Percentiles rank a stretch among this genome's conserved stretches.
phyloP scores from a whole-genome alignment of 1,140 invertebrate species.

The Neuroterus valhalla region DNA sequence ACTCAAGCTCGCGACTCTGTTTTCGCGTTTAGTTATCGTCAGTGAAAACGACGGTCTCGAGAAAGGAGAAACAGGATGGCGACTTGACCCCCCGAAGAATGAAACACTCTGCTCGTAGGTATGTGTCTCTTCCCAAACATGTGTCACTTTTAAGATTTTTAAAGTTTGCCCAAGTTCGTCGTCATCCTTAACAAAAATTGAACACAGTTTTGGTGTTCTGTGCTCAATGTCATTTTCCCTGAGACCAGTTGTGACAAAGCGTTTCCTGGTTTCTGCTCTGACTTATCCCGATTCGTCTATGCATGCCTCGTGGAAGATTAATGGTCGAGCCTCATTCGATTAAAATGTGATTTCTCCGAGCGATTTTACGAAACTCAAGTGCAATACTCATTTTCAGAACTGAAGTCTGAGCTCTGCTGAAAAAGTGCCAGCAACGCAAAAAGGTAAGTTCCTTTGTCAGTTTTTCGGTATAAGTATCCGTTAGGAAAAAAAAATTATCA shows the following conservation, averaged over 20 bases:
- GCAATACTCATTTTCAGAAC: conserved; percentile 1
- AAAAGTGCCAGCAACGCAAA: conserved; percentile 7
- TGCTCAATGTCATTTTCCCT: background rate
- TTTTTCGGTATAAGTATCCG: conserved; percentile 10
- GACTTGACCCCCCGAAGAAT: conserved; percentile 69
- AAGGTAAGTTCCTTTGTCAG: conserved; percentile 28
- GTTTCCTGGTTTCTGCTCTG: conserved; percentile 37
- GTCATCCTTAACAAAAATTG: conserved; percentile 32
- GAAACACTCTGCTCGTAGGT: conserved; percentile 66
- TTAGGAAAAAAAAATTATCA: conserved; percentile 3
- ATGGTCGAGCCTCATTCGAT: background rate
- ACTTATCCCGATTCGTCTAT: conserved; percentile 32
- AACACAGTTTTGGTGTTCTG: background rate
- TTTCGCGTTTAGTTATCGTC: conserved; percentile 34
- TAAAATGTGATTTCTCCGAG: conserved; percentile 7
- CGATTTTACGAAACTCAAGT: background rate
- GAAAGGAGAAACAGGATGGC: conserved; percentile 60
- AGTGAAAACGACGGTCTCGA: conserved; percentile 32
- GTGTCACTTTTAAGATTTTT: conserved; percentile 19
- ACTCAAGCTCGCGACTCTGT: background rate
- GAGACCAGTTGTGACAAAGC: background rate
- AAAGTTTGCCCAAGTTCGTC: conserved; percentile 17
- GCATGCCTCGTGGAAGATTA: conserved; percentile 21
- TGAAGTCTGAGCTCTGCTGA: conserved; percentile 11
- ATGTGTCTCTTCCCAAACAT: conserved; percentile 44